Percentiles rank a stretch among this genome's conserved stretches.
These are phyloP conservation scores for Ptilorrhoa leucosticta DNA, from an alignment of 2,113 vertebrate species.

Conservation along the genomic window DNA sequence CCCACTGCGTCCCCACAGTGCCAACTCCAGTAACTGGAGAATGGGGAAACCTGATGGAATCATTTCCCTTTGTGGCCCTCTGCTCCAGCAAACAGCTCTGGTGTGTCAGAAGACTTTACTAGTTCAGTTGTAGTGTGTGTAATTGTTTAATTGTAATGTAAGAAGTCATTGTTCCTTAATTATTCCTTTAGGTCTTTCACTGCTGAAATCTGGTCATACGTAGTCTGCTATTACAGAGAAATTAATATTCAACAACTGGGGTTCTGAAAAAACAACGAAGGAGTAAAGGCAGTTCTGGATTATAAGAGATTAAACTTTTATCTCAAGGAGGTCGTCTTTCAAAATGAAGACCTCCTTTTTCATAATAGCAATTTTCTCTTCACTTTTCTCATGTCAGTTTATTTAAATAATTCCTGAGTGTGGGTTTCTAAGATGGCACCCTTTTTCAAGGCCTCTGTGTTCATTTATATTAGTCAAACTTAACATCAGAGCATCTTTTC, in stretches of 20 bases:
- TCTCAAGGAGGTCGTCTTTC: background rate
- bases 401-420: background rate
- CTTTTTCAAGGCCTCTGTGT: background rate
- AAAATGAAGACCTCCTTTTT: background rate
- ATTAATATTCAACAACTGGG: conserved; percentile 20
- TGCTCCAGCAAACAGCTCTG: background rate
- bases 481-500: background rate
- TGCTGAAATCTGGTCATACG: conserved; percentile 37
- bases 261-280: background rate
- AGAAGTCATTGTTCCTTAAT: conserved; percentile 41
- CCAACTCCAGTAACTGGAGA: background rate
- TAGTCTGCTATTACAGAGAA: conserved; percentile 14
- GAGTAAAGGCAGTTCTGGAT: background rate
- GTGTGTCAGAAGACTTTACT: background rate
- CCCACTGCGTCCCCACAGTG: background rate
- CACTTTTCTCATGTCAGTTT: background rate
- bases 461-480: background rate
- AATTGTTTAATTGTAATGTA: conserved; percentile 13
- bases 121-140: background rate
- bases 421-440: background rate
- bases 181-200: conserved; percentile 49
- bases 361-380: background rate
- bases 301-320: conserved; percentile 8
- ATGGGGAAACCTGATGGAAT: background rate
- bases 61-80: background rate